These are phyloP conservation scores for Chloropsis hardwickii DNA, from an alignment of 2,113 vertebrate species.

Conservation along the genomic window DNA sequence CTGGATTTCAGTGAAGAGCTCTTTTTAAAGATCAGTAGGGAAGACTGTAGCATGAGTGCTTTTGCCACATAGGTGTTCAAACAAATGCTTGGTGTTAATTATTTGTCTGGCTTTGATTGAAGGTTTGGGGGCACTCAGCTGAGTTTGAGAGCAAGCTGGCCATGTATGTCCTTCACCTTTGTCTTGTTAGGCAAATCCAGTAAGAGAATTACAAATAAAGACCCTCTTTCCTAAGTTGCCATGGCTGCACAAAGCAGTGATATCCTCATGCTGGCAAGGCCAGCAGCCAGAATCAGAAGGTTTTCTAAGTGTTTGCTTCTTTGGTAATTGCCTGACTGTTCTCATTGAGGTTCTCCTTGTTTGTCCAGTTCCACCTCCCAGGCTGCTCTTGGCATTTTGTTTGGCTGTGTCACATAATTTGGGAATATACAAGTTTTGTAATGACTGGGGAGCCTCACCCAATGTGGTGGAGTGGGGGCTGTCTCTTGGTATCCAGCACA, in stretches of 20 bases:
- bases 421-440: background rate
- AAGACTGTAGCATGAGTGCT: background rate
- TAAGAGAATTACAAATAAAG: background rate
- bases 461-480: fast-evolving
- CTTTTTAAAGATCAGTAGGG: background rate
- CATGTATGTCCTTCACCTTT: background rate
- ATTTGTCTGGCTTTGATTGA: background rate
- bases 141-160: background rate
- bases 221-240: background rate
- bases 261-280: fast-evolving
- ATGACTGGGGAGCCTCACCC: background rate
- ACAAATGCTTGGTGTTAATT: background rate
- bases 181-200: background rate
- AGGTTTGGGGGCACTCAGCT: background rate
- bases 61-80: background rate
- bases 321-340: background rate
- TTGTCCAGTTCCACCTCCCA: background rate
- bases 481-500: background rate
- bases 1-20: background rate
- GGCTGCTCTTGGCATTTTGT: background rate
- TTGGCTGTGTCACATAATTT: background rate
- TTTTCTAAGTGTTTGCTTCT: background rate
- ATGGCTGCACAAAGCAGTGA: background rate
- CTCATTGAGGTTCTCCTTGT: background rate
- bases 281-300: background rate